Base-by-base conservation (phyloP, 2,797 vertebrate species). In the Perdix hodgsoniae region DNA sequence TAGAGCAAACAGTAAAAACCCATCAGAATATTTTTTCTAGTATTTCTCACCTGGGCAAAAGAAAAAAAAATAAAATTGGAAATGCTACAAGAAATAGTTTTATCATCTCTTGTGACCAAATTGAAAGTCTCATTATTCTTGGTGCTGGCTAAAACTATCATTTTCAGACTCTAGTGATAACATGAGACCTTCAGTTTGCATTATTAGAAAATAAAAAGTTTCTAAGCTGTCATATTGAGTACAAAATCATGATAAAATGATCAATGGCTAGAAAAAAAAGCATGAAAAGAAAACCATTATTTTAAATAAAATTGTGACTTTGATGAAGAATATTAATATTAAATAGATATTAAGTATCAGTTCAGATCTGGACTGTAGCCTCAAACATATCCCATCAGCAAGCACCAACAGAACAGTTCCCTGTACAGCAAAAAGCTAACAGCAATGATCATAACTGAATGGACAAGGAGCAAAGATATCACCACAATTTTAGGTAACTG, bases 61-160 rank as follows among this genome's bases (percentile, higher is more conserved):
- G 10, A 52, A 39, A 93, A 90, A 95, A 50, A 15, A 52, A 40
- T n/a, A n/a, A 96, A 76, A 75, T 59, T 90, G 83, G 72, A 93
- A 94, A 66, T 31, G 39, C 42, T 89, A 60, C 86, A 91, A 60
- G n/a, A 85, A 93, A 83, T 78, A 80, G 78, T 93, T 90, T 93
- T 85, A 39, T 59, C 56, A 66, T 90, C 84, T 94, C 90, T 74
- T 83, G 94, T 56, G 82, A 80, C 73, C 45, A 50, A 82, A 81
- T 59, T 66, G 86, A 80, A 89, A 93, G 79, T 69, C 88, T 95
- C 82, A 94, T 92, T 91, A 86, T 44, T 95, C 84, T 91, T 89
- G 37, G 86, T 81, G 65, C 66, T 72, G 72, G 88, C 69, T 92
- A 83, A 89, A 94, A 78, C 72, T 37, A 77, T 63, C 72, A 83